Conservation (phyloP, 1,140 invertebrate genomes). For the Neodiprion fabricii region DNA sequence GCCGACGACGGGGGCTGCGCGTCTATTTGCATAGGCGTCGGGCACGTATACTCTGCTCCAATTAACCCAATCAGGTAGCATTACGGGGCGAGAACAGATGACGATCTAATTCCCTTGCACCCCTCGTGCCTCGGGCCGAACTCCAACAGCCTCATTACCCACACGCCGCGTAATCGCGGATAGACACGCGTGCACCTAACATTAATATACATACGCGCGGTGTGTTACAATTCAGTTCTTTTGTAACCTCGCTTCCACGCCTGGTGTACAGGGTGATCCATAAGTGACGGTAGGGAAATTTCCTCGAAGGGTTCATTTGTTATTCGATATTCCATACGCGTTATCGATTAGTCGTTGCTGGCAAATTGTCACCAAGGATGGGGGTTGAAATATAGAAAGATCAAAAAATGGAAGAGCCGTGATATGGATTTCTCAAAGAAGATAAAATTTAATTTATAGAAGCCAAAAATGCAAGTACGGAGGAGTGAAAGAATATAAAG, state of each 20-base stretch:
- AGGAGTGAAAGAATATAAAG: too few relatives aligned
- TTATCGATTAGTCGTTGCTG: not conserved
- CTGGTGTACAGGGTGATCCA: too few relatives aligned
- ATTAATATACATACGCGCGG: not conserved
- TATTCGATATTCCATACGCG: not conserved
- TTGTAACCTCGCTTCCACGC: too few relatives aligned
- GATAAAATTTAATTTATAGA: too few relatives aligned
- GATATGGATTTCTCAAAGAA: too few relatives aligned
- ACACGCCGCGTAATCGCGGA: not conserved
- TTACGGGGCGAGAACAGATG: conserved; percentile 47
- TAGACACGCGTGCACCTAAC: not conserved
- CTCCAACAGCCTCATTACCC: not conserved
- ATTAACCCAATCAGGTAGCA: conserved; percentile 50
- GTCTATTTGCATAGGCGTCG: too few relatives aligned
- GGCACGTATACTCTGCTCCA: conserved; percentile 23
- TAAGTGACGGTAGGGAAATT: too few relatives aligned
- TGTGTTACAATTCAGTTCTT: not conserved
- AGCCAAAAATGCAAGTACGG: too few relatives aligned
- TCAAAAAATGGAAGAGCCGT: too few relatives aligned
- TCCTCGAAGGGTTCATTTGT: not conserved
- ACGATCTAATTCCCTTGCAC: conserved; percentile 44
- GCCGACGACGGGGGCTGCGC: too few relatives aligned
- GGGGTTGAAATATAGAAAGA: too few relatives aligned
- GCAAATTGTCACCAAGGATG: too few relatives aligned
- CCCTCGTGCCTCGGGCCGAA: not conserved